These are phyloP conservation scores for Halictus quadricinctus DNA, from an alignment of 2,888 invertebrate species.

Conservation along the genomic window DNA sequence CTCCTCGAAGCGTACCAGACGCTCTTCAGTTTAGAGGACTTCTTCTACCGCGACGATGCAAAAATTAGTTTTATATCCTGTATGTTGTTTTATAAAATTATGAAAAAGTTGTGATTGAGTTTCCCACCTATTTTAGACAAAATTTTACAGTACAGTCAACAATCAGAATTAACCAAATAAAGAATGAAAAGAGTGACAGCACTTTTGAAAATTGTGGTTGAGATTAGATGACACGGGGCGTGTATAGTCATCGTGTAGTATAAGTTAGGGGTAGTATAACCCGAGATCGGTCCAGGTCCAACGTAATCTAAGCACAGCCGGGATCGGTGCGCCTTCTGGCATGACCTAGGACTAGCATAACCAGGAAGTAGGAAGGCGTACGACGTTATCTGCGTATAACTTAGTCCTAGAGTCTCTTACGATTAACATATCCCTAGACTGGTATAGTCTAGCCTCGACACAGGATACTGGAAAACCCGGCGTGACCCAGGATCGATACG, in stretches of 20 bases:
- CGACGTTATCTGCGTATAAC: conserved; percentile 47
- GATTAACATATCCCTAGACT: conserved; percentile 44
- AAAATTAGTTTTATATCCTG: background rate
- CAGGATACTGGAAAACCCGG: background rate
- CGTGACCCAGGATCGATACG: conserved; percentile 11
- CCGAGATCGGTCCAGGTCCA: conserved; percentile 8
- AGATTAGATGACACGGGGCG: background rate
- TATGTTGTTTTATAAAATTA: no score
- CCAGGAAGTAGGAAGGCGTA: conserved; percentile 42
- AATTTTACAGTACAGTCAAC: background rate
- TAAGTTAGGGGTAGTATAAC: conserved; percentile 20
- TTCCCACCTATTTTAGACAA: no score
- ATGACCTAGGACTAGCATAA: conserved; percentile 49
- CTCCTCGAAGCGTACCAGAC: background rate
- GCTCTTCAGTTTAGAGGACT: background rate
- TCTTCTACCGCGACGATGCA: background rate
- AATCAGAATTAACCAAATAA: background rate
- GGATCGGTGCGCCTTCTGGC: conserved; percentile 21
- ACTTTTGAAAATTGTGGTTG: background rate
- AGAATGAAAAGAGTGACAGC: background rate
- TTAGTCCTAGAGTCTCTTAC: conserved; percentile 40
- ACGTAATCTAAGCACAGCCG: conserved; percentile 18
- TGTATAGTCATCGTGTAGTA: background rate
- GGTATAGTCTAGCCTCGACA: background rate
- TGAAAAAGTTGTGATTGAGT: no score